Evolutionary conservation across 2,797 vertebrate species (phyloP).

Genomic region (Orestias chungarensis): DNA sequence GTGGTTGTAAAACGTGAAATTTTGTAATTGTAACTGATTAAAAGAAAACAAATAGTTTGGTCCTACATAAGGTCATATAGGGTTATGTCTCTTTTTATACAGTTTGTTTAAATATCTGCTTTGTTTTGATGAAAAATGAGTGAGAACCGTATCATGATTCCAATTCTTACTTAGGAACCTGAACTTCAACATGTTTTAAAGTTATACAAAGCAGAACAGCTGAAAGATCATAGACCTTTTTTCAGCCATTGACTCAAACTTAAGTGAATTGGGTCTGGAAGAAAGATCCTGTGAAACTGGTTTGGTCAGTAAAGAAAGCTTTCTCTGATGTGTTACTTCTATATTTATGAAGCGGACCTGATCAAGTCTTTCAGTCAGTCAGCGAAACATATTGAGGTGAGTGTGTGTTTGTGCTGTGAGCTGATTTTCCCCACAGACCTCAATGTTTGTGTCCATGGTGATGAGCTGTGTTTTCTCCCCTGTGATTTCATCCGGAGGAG

Average conservation of each 20-base stretch:
- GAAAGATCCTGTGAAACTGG: background rate
- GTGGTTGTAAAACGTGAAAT: no score
- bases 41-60: background rate
- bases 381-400: constrained; percentile 21
- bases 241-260: constrained; percentile 8
- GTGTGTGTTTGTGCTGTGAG: constrained; percentile 36
- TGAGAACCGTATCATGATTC: background rate
- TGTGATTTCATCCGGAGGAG: constrained; percentile 29
- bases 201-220: constrained; percentile 12
- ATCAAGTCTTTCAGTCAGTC: constrained; percentile 30
- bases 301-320: background rate
- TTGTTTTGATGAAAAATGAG: background rate
- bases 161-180: background rate
- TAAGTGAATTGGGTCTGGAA: constrained; percentile 15
- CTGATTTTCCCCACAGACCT: constrained; percentile 55
- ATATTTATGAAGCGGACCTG: constrained; percentile 1
- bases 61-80: background rate
- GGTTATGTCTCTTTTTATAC: background rate
- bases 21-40: no score
- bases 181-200: background rate
- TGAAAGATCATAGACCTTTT: background rate
- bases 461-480: constrained; percentile 54
- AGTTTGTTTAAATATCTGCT: background rate
- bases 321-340: constrained; percentile 28
- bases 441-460: constrained; percentile 74